phyloP scores from a whole-genome alignment of 2,113 vertebrate species.

The Grammomys dolichurus region DNA sequence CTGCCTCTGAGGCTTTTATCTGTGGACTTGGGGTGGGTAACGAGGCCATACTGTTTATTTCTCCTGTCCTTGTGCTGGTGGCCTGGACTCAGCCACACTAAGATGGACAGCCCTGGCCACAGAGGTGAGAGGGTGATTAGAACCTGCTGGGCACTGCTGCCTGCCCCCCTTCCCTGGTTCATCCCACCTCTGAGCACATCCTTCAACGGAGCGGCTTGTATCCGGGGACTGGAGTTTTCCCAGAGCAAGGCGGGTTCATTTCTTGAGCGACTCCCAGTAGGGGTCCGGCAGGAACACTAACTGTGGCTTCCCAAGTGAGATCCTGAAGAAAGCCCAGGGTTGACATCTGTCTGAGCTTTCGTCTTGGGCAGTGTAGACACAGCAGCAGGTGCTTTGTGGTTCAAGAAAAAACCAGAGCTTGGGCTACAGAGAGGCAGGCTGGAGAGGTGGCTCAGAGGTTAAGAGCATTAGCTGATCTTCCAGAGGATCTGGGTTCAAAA shows the following conservation, averaged over 20 bases:
- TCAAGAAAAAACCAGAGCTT: neutral
- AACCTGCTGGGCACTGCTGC: neutral
- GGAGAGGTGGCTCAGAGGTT: neutral
- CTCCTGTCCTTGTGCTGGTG: too few relatives aligned
- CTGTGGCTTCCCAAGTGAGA: neutral
- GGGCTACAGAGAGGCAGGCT: too few relatives aligned
- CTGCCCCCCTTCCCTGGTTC: neutral
- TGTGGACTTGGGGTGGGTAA: neutral
- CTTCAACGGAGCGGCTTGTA: fast-evolving
- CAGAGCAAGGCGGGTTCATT: neutral
- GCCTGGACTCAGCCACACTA: neutral
- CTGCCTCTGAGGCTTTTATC: fast-evolving
- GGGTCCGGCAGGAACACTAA: neutral
- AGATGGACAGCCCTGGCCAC: neutral
- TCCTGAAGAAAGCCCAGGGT: neutral
- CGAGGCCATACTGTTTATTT: neutral
- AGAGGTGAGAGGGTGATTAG: neutral
- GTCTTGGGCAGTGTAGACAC: neutral
- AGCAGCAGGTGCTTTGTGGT: neutral
- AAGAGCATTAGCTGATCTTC: neutral
- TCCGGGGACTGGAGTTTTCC: neutral
- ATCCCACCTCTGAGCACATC: neutral
- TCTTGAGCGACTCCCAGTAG: neutral
- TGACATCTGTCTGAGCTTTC: neutral
- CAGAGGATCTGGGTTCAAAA: neutral